phyloP scores from a whole-genome alignment of 2,888 invertebrate species.

The Drosophila quasianomalipes region DNA sequence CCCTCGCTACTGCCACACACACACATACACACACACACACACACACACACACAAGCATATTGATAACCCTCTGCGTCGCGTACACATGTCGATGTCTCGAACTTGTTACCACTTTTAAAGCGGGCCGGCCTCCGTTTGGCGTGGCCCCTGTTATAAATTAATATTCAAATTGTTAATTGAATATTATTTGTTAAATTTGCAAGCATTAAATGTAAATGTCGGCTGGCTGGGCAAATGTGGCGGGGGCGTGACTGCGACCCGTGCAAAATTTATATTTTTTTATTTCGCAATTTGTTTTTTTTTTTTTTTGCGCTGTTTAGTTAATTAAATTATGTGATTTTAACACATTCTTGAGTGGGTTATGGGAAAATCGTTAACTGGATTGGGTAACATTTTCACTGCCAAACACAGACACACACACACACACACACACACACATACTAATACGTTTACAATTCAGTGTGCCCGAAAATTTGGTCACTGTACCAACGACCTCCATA shows the following conservation, averaged over 20 bases:
- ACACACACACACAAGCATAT: constrained; percentile 2
- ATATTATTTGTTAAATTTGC: constrained; percentile 83
- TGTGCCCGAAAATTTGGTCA: constrained; percentile 57
- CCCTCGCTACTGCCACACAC: not conserved
- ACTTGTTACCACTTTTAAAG: constrained; percentile 79
- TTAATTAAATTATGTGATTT: constrained; percentile 61
- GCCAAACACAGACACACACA: not conserved
- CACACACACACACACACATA: not conserved
- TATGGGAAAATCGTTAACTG: not conserved
- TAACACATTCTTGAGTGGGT: constrained; percentile 22
- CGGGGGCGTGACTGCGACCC: constrained; percentile 59
- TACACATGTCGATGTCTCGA: constrained; percentile 71
- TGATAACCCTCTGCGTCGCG: constrained; percentile 27
- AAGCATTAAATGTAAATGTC: constrained; percentile 81
- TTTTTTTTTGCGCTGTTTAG: constrained; percentile 8
- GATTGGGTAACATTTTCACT: not conserved
- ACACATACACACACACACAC: not conserved
- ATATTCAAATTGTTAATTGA: constrained; percentile 84
- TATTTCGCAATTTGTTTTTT: constrained; percentile 28
- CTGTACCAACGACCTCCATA: constrained; percentile 59
- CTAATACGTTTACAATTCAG: not conserved
- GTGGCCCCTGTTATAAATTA: constrained; percentile 78
- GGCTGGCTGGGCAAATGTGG: constrained; percentile 57
- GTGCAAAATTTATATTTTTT: constrained; percentile 27
- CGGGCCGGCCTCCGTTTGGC: constrained; percentile 68